A percentile compares a stretch with the other conserved stretches of the same genome.
Conservation (phyloP, 1,140 invertebrate species). For the Leptinotarsa texana region DNA sequence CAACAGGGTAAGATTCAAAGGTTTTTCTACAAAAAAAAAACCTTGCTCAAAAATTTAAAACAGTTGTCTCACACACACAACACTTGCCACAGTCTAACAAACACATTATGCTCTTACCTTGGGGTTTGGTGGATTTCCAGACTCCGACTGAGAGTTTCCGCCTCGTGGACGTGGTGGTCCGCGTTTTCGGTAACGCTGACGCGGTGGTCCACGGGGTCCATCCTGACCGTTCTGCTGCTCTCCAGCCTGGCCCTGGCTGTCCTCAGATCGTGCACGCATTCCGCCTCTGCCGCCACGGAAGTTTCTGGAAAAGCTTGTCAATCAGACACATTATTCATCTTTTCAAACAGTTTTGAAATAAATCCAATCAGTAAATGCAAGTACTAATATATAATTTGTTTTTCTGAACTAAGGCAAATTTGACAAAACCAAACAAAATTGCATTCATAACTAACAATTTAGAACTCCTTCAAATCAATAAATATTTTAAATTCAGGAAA, state of each 20-base stretch:
- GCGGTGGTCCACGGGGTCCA: conserved; percentile 49
- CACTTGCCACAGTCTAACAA: background rate
- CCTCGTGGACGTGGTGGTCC: conserved; percentile 47
- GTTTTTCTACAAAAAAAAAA: too few relatives aligned
- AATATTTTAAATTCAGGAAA: too few relatives aligned
- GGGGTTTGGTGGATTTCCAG: conserved; percentile 41
- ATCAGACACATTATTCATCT: conserved; percentile 48
- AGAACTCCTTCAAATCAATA: too few relatives aligned
- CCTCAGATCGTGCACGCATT: conserved; percentile 63
- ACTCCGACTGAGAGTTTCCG: conserved; percentile 52
- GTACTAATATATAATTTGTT: too few relatives aligned
- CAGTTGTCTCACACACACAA: too few relatives aligned
- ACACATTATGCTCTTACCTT: conserved; percentile 33
- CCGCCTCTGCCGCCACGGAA: conserved; percentile 63
- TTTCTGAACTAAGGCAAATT: too few relatives aligned
- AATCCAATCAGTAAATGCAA: background rate
- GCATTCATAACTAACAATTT: too few relatives aligned
- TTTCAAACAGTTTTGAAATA: conserved; percentile 7
- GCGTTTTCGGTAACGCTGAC: conserved; percentile 51
- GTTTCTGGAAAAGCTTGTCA: conserved; percentile 56
- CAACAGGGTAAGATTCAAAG: too few relatives aligned
- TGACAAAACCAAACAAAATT: too few relatives aligned
- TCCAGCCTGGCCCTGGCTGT: conserved; percentile 58
- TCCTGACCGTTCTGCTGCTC: conserved; percentile 44
- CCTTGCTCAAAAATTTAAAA: too few relatives aligned